These are phyloP conservation scores for Drosophila melanosoma DNA, from an alignment of 2,888 invertebrate species.

Conservation along the genomic window DNA sequence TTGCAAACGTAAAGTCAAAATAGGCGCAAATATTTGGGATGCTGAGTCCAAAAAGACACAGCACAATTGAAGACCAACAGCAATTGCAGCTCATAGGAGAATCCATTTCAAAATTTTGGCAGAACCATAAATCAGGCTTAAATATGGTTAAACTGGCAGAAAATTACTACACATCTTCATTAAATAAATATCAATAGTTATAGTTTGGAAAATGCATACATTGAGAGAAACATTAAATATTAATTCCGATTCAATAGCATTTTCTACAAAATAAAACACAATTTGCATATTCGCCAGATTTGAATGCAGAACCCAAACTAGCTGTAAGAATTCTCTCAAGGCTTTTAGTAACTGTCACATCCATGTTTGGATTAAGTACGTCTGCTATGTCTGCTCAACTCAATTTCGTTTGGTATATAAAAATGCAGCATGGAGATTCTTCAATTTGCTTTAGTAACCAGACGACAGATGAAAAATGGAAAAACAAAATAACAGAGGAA, in stretches of 20 bases:
- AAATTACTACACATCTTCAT: neutral
- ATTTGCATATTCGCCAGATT: neutral
- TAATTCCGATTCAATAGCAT: neutral
- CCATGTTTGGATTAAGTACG: constrained; percentile 24
- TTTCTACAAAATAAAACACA: neutral
- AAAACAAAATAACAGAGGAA: constrained; percentile 7
- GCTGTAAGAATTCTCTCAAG: neutral
- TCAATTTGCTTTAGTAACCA: constrained; percentile 46
- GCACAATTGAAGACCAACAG: neutral
- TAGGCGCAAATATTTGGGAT: constrained; percentile 22
- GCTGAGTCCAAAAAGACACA: neutral
- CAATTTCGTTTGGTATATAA: constrained; percentile 48
- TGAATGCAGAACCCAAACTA: neutral
- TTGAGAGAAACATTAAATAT: neutral
- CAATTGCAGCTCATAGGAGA: neutral
- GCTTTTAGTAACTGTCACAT: constrained; percentile 23
- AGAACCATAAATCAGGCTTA: neutral
- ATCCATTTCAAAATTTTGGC: neutral
- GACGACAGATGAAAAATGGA: neutral
- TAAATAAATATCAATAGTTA: neutral
- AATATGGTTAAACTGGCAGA: neutral
- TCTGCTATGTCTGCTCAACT: constrained; percentile 16
- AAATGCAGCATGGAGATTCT: constrained; percentile 45
- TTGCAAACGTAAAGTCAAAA: constrained; percentile 31
- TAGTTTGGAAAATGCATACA: neutral